Evolutionary conservation across 2,888 invertebrate genomes (phyloP), one percentile per base, ranked within the genome.

Genomic region (Euzetes globulus): DNA sequence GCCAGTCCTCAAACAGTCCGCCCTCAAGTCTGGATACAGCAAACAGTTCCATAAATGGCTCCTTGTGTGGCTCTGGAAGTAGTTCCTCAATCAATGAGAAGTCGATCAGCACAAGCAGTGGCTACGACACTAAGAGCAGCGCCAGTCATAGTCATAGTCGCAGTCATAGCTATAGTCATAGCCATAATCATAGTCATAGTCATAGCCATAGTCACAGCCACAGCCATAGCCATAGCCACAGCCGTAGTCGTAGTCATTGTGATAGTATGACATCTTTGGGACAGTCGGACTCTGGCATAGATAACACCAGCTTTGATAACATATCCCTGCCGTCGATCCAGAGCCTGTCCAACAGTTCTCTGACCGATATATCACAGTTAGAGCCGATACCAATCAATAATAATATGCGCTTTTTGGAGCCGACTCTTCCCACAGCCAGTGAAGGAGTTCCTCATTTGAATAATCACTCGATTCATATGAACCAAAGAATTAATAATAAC

Each of bases 401-500:
- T 27, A 58, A 58, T 13, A 58, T 33, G 37, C 19, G 71, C 0
- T 25, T 25, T 17, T 17, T 52, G 11, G 71, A 50, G 17, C 27
- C 47, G 1, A n/a, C 3, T 5, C 22, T 25, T 15, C 47, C 29
- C 9, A 4, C 19, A 15, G 82, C 82, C 76, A 82, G 84, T 11
- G 85, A 84, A 77, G 25, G 75, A 0, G 75, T 76, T 25, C 72
- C 33, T 52, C 29, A 50, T 33, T 11, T 19, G 6, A 45, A 71
- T 15, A 52, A 47, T 13, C 19, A 27, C 5, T 7, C 29, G 25
- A 15, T 41, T 7, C 15, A 22, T 15, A 22, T 19, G 9, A 37
- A 29, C 37, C 75, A 75, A 52, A 77, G 60, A 47, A 52, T 22
- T 11, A 71, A 65, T 47, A 71, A 25, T n/a, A 75, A 74, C 9